Base-by-base conservation (phyloP, 2,113 vertebrate genomes). In the Pongo pygmaeus region DNA sequence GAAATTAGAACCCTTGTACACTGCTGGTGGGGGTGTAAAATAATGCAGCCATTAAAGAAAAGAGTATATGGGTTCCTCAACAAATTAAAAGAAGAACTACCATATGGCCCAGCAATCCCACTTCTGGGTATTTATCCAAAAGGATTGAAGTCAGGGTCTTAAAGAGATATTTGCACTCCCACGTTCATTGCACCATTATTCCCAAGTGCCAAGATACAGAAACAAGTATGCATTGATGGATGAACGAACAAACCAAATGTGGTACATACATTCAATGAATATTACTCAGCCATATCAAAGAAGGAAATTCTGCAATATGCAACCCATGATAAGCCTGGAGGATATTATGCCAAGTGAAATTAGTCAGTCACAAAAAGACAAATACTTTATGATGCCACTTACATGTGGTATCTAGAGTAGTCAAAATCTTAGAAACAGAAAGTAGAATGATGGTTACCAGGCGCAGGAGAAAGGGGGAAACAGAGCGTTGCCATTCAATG, bases 401-500 rank as follows among this genome's bases (percentile, higher is more conserved):
- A 35, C 2, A 8, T 8, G 22, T 27, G 1, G 27, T 18, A n/a
- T 4, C 12, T 7, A 32, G 5, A 85, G 43, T 2, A 12, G 75
- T 43, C 27, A 23, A 23, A 40, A 30, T 16, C 75, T 14, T 9
- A 22, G 30, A 30, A 70, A 79, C 46, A 67, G 70, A 30, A 70
- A 40, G 3, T 6, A 32, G 46, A 38, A 38, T 0, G 11, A 10
- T 1, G 30, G 30, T 1, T 52, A 23, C 22, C 11, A 30, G 38
- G 10, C 17, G 6, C 40, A 8, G 11, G 27, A 55, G 22, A 9
- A 25, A 69, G 30, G 3, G 3, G 46, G 57, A 30, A 6, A 57
- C 0, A 17, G 16, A 8, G 27, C 77, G 57, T 12, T 22, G 32
- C 27, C 46, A 5, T n/a, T 64, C 35, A n/a, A 17, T 0, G 2